A percentile compares a stretch with the other conserved stretches of the same genome.
Conservation (phyloP, 2,888 invertebrate species). For the Andrena fulva region DNA sequence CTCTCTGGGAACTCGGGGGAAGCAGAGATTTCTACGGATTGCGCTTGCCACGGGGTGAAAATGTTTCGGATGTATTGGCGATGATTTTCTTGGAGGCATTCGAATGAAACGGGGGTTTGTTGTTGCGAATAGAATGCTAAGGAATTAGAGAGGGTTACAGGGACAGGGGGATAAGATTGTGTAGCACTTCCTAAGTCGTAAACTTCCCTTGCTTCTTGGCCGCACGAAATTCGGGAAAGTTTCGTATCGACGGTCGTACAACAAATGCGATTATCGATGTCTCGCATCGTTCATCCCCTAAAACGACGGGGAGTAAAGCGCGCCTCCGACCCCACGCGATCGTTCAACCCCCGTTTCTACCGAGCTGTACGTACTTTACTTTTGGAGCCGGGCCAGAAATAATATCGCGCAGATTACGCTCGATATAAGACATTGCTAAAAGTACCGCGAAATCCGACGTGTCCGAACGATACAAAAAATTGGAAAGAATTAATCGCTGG, state of each 20-base stretch:
- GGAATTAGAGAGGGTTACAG: conserved; percentile 15
- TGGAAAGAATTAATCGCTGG: conserved; percentile 25
- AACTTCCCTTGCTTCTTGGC: conserved; percentile 68
- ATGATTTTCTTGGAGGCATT: background rate
- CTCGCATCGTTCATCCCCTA: conserved; percentile 60
- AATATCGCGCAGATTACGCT: conserved; percentile 43
- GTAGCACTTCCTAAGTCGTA: conserved; percentile 75
- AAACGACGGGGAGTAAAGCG: conserved; percentile 56
- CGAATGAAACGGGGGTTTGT: background rate
- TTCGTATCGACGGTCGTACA: conserved; percentile 70
- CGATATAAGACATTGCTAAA: conserved; percentile 35
- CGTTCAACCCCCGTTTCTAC: conserved; percentile 56
- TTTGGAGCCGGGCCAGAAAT: conserved; percentile 53
- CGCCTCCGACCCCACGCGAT: conserved; percentile 55
- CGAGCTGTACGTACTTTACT: conserved; percentile 18
- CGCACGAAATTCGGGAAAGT: conserved; percentile 65
- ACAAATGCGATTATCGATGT: conserved; percentile 75
- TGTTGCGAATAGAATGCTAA: background rate
- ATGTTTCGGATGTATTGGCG: background rate
- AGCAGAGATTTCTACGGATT: conserved; percentile 35
- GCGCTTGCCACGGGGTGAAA: background rate
- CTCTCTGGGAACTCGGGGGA: background rate
- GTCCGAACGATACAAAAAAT: background rate
- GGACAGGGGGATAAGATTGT: conserved; percentile 56
- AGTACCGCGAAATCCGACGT: background rate